Evolutionary conservation across 2,888 invertebrate species (phyloP), one percentile per base, ranked within the genome.

Genomic region (Nomada goodeniana): DNA sequence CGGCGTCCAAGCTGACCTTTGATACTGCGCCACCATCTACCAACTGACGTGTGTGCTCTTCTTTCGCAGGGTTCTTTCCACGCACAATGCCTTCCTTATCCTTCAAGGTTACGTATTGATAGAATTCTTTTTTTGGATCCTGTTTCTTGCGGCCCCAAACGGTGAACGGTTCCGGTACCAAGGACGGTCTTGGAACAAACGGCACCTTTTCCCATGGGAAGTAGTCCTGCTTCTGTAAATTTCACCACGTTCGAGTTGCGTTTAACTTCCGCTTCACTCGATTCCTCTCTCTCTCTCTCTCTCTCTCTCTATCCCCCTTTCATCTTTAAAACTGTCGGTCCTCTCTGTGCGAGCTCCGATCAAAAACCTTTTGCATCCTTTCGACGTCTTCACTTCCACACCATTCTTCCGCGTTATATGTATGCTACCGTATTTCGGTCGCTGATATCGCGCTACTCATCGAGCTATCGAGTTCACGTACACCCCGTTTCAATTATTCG

Each of bases 121-220:
- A 93, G 80, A 93, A 92, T 75, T 94, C 92, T 86, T 93, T 92
- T 61, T 91, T 82, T 20, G 94, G 92, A 70, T 94, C 92, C 81
- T 91, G 91, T 79, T 94, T 94, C 90, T 96, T 96, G 84, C 96
- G 96, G 69, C 98, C 98, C 95, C 96, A 97, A 87, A 97, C 98
- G 88, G 98, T 97, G 93, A 97, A 96, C 86, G 97, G 97, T 93
- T 97, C 97, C 88, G 97, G 96, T 90, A 98, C 96, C 94, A 97
- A 95, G 92, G 97, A 97, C 91, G 98, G 98, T 89, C 98, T 96
- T 89, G 98, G 97, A 92, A 98, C 97, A 94, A 95, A 96, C 91
- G 98, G 98, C 94, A 97, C 97, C 95, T 97, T 97, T 94, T 97
- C 97, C 98, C 98, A 98, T 92, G 97, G 97, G 92, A 97, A 96